Conservation (phyloP, 2,888 invertebrate species). For the Nineta flava region DNA sequence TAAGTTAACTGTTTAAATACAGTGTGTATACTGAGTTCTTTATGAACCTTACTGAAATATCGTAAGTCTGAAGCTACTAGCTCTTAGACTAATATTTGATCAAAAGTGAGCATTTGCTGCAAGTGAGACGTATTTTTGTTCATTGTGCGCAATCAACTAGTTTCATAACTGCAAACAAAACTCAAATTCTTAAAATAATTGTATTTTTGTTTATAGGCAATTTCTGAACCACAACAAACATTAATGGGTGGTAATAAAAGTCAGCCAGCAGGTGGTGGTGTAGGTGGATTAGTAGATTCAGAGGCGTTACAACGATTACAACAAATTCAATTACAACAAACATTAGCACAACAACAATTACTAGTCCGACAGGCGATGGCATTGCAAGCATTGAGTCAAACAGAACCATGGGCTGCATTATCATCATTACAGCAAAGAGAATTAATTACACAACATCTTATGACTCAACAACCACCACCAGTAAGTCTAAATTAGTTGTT, state of each 20-base stretch:
- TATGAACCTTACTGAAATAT: too few species aligned
- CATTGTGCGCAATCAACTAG: too few species aligned
- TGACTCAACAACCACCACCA: slow-evolving; percentile 21
- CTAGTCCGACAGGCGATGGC: slow-evolving; percentile 28
- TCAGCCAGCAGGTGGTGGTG: background rate
- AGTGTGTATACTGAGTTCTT: too few species aligned
- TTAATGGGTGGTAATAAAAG: too few species aligned
- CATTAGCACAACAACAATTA: slow-evolving; percentile 24
- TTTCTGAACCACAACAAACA: too few species aligned
- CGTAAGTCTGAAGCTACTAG: too few species aligned
- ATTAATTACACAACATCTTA: slow-evolving; percentile 31
- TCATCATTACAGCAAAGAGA: slow-evolving; percentile 34
- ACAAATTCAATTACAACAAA: slow-evolving; percentile 28
- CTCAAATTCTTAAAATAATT: background rate
- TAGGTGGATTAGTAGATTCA: slow-evolving; percentile 16
- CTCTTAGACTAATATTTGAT: too few species aligned
- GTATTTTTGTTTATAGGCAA: too few species aligned
- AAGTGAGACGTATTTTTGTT: too few species aligned
- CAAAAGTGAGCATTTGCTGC: too few species aligned
- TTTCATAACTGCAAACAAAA: background rate
- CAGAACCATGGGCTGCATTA: slow-evolving; percentile 29
- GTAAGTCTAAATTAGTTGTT: slow-evolving; percentile 1
- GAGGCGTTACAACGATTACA: slow-evolving; percentile 20
- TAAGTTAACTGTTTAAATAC: too few species aligned
- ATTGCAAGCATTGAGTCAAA: slow-evolving; percentile 25